A percentile compares a stretch with the other conserved stretches of the same genome.
phyloP scores from a whole-genome alignment of 2,888 invertebrate genomes.

The Nephrotoma appendiculata region DNA sequence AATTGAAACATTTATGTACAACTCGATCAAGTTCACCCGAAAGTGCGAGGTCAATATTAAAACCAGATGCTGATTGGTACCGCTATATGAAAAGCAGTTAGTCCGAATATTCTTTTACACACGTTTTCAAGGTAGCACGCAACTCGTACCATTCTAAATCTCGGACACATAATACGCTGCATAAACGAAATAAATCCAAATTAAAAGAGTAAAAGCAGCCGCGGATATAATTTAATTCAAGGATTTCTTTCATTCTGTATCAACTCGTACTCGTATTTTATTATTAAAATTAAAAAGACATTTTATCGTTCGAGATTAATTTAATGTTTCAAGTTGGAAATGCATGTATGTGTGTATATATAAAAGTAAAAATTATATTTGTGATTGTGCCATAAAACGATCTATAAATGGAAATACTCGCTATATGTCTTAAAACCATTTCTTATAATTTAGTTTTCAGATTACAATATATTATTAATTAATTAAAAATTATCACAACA shows the following conservation, averaged over 20 bases:
- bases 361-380: not conserved
- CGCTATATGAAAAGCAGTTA: not conserved
- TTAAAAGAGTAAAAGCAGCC: not conserved
- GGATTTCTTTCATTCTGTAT: not conserved
- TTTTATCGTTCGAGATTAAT: not conserved
- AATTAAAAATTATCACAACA: not conserved
- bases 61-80: not conserved
- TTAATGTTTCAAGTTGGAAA: not conserved
- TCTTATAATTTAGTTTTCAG: not conserved
- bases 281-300: not conserved
- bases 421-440: not conserved
- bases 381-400: not conserved
- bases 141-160: not conserved
- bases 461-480: not conserved
- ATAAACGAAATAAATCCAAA: not conserved
- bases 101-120: not conserved
- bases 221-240: not conserved
- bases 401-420: not conserved
- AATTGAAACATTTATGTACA: not conserved
- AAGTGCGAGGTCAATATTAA: not conserved
- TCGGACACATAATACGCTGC: not conserved
- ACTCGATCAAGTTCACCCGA: not conserved
- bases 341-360: not conserved
- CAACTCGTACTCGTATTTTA: not conserved
- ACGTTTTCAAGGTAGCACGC: not conserved